Evolutionary conservation across 1,140 invertebrate species (phyloP).

Genomic region (Bilobella aurantiaca): DNA sequence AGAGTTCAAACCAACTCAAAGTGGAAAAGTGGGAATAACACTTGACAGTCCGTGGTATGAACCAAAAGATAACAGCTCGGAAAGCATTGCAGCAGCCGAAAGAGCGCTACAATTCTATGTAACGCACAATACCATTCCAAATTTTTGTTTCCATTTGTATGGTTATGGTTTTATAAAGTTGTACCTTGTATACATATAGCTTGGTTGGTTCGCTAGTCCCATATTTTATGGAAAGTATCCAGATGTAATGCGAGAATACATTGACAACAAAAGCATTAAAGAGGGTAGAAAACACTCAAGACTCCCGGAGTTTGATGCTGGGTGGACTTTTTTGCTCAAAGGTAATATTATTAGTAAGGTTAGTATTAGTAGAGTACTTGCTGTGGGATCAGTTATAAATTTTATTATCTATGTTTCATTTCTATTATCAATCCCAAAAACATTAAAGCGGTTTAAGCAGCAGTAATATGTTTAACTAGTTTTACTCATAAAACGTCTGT

Average conservation of each 20-base stretch:
- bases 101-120: conserved; percentile 19
- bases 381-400: no score
- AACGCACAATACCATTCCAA: not conserved
- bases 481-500: no score
- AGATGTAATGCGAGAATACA: conserved; percentile 34
- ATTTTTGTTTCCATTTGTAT: not conserved
- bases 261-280: conserved; percentile 20
- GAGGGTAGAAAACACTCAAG: conserved; percentile 22
- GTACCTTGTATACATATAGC: conserved; percentile 9
- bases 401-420: no score
- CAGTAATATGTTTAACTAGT: no score
- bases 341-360: no score
- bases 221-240: conserved; percentile 37
- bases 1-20: conserved; percentile 29
- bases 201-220: conserved; percentile 25
- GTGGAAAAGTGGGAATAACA: conserved; percentile 47
- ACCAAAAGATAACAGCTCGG: conserved; percentile 36
- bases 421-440: no score
- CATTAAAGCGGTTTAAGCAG: no score
- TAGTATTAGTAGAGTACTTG: no score
- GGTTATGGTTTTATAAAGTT: no score
- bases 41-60: conserved; percentile 53
- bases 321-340: conserved; percentile 14
- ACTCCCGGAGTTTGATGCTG: conserved; percentile 18
- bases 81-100: conserved; percentile 17